Base-by-base conservation (phyloP, 2,888 invertebrate species). In the Caenorhabditis sp. region DNA sequence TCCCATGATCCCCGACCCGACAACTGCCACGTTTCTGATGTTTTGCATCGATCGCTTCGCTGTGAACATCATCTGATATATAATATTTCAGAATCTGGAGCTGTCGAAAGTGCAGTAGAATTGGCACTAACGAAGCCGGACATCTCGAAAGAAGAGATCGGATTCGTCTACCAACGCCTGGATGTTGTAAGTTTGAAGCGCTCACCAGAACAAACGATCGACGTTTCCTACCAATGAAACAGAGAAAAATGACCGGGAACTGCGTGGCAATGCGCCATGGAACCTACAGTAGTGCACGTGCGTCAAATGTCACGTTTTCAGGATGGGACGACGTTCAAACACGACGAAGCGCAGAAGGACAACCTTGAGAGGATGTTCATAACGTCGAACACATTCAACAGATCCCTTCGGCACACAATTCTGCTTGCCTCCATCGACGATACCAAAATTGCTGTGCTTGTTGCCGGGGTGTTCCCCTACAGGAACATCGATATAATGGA, bases 1-100 rank as follows among this genome's bases (percentile, higher is more conserved):
- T 6, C 95, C 95, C 95, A 95, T 95, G n/a, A 94, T 90, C 5
- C 95, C 95, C 52, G 94, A 93, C 11, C 95, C 95, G 79, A 95
- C 93, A 15, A 95, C 92, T 5, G 94, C 93, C 45, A 95, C 93
- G 90, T 93, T 93, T 90, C 94, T 93, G 43, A 94, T 62, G 61
- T 70, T 68, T 17, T 53, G 53, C 50, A 71, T 48, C 27, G 61
- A 37, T 13, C 61, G 62, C 22, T 43, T 46, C 15, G 52, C 43
- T 45, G 70, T 70, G 59, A 70, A 70, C 70, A 70, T 70, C 59
- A 32, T 70, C 70, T 70, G 37, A 59, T 53, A 26, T n/a, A 37
- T 6, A 32, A 26, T 24, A 41, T 56, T 48, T 24, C 27, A 52
- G 43, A 22, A 17, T 9, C 94, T 93, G 43, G 94, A 15, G 39